A percentile compares a stretch with the other conserved stretches of the same genome.
These are phyloP conservation scores for Leptinotarsa tumamoca DNA, from an alignment of 2,888 invertebrate species.

Conservation along the genomic window DNA sequence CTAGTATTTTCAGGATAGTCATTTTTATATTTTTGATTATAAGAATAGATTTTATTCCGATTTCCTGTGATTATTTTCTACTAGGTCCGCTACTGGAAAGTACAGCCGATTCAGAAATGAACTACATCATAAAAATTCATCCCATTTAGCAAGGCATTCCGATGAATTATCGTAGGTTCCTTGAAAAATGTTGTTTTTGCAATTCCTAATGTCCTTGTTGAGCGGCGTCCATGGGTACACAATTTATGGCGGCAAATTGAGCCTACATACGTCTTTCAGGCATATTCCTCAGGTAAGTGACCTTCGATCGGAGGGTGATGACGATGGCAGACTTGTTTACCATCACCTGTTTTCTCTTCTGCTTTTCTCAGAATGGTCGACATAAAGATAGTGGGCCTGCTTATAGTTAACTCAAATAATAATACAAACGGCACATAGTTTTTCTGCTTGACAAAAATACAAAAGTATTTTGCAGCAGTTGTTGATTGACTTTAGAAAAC, in stretches of 20 bases:
- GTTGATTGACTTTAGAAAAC: too few species aligned
- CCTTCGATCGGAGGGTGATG: slow-evolving; percentile 18
- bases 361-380: slow-evolving; percentile 3
- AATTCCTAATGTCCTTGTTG: slow-evolving; percentile 22
- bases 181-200: slow-evolving; percentile 26
- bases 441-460: too few species aligned
- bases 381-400: background rate
- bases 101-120: background rate
- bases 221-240: slow-evolving; percentile 13
- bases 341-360: slow-evolving; percentile 14
- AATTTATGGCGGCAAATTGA: slow-evolving; percentile 27
- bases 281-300: slow-evolving; percentile 19
- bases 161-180: slow-evolving; percentile 18
- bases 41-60: too few species aligned
- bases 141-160: slow-evolving; percentile 4
- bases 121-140: background rate
- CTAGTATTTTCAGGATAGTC: too few species aligned
- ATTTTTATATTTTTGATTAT: too few species aligned
- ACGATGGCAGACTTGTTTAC: slow-evolving; percentile 14
- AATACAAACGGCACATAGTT: too few species aligned
- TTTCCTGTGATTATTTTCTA: too few species aligned
- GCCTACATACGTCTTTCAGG: slow-evolving; percentile 13
- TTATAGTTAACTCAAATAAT: background rate
- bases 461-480: too few species aligned
- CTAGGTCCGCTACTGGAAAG: background rate